A percentile compares a stretch with the other conserved stretches of the same genome.
Conservation (phyloP, 2,113 vertebrate genomes). For the Aegotheles bennettii region DNA sequence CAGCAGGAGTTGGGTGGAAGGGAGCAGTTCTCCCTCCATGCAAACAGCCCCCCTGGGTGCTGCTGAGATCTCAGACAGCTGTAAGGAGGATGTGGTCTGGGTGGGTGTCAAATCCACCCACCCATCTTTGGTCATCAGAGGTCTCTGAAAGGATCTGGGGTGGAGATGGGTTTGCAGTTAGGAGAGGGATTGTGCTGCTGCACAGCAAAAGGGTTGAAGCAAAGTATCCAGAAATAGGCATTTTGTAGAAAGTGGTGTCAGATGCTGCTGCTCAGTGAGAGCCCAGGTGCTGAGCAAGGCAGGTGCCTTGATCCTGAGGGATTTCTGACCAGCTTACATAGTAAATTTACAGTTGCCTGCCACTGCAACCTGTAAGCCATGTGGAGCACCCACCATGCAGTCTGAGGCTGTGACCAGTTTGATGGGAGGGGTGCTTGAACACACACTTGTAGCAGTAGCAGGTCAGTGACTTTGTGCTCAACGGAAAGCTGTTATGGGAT, state of each 20-base stretch:
- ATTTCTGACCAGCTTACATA: neutral
- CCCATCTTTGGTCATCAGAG: neutral
- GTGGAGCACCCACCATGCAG: neutral
- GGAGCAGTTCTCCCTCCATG: neutral
- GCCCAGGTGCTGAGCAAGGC: neutral
- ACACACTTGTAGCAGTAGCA: neutral
- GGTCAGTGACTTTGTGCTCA: neutral
- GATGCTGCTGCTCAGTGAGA: too few species aligned
- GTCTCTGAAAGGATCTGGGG: neutral
- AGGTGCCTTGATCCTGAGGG: neutral
- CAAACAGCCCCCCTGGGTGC: neutral
- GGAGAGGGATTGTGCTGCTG: neutral
- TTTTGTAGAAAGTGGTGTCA: neutral
- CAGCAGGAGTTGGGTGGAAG: neutral
- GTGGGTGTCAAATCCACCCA: neutral
- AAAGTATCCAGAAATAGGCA: neutral
- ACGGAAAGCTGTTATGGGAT: neutral
- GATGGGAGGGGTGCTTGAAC: neutral
- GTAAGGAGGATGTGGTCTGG: neutral
- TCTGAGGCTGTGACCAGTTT: accelerated
- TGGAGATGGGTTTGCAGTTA: neutral
- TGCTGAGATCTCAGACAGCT: neutral
- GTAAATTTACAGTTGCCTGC: neutral
- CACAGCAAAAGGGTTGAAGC: neutral
- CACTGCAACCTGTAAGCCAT: neutral